Conservation (phyloP, 2,888 invertebrate species). For the Congeria kusceri region DNA sequence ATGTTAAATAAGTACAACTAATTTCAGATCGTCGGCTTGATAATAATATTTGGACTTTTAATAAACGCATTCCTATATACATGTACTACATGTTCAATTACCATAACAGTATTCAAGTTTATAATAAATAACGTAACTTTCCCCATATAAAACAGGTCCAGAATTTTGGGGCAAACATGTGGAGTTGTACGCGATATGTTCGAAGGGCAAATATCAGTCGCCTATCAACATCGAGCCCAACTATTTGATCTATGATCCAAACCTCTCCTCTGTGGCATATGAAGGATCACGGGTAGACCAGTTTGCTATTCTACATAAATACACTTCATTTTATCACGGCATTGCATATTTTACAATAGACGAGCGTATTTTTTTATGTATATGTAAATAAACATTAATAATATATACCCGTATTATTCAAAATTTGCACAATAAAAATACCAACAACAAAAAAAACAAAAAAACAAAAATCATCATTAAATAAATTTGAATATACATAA, state of each 20-base stretch:
- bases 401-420: too few species aligned
- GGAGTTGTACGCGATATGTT: conserved; percentile 98
- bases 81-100: neutral
- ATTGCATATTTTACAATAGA: too few species aligned
- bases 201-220: conserved; percentile 97
- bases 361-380: too few species aligned
- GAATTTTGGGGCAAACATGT: conserved; percentile 99
- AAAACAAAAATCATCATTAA: too few species aligned
- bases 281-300: too few species aligned
- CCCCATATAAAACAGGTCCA: conserved; percentile 90
- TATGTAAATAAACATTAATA: too few species aligned
- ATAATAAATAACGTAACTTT: neutral
- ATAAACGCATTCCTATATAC: too few species aligned
- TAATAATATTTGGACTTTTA: too few species aligned
- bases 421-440: too few species aligned
- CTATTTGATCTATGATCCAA: conserved; percentile 97
- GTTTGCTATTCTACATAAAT: neutral
- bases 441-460: too few species aligned
- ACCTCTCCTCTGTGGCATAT: conserved; percentile 89
- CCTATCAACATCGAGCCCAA: conserved; percentile 98
- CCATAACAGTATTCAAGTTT: neutral
- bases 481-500: neutral
- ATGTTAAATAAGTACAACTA: too few species aligned
- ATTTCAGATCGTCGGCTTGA: too few species aligned
- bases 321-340: neutral